Evolutionary conservation across 1,140 invertebrate genomes (phyloP).

Genomic region (Drosophila sp.): DNA sequence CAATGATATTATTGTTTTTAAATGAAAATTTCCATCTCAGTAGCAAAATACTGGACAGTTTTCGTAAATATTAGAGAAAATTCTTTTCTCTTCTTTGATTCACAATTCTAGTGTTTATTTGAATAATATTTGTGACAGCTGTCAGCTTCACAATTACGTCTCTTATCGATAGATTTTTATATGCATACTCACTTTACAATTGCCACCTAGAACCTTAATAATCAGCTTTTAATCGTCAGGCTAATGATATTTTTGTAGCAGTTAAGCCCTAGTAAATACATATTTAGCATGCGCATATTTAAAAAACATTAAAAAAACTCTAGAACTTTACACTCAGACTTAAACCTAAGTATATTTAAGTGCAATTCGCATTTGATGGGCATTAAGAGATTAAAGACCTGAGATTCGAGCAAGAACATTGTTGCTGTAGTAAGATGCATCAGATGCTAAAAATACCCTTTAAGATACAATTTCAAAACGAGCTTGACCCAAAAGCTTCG

Average conservation of each 20-base stretch:
- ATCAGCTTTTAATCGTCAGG: neutral
- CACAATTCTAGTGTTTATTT: too few relatives aligned
- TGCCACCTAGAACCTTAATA: conserved; percentile 1
- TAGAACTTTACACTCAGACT: neutral
- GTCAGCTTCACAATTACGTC: too few relatives aligned
- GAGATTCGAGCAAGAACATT: conserved; percentile 3
- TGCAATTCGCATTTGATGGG: conserved; percentile 14
- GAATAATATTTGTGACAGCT: too few relatives aligned
- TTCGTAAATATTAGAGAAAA: too few relatives aligned
- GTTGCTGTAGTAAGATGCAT: neutral
- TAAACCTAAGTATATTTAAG: neutral
- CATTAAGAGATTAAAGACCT: neutral
- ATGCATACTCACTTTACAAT: neutral
- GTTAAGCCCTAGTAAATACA: neutral
- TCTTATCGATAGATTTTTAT: neutral
- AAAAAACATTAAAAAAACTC: neutral
- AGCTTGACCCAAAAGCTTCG: conserved; percentile 41
- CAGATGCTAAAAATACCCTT: conserved; percentile 12
- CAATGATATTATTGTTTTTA: too few relatives aligned
- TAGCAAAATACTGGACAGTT: too few relatives aligned
- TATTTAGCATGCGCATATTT: neutral
- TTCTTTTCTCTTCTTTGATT: too few relatives aligned
- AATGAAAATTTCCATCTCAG: too few relatives aligned
- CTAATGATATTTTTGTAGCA: neutral
- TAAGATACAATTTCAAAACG: conserved; percentile 11